A percentile compares a stretch with the other conserved stretches of the same genome.
Conservation (phyloP, 1,140 invertebrate genomes). For the Amphibalanus amphitrite region DNA sequence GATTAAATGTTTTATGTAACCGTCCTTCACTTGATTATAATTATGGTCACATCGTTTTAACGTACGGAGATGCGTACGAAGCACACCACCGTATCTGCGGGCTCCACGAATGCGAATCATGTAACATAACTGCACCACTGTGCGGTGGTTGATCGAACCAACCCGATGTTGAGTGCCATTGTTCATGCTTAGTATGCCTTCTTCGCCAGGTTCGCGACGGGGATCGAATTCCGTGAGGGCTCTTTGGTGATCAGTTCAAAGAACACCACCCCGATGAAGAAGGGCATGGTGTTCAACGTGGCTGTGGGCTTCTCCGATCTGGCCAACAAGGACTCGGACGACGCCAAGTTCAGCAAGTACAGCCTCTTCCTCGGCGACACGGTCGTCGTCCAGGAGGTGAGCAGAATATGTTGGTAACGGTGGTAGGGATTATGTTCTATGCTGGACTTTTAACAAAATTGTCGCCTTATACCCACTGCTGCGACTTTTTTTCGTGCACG, state of each 20-base stretch:
- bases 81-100: no score
- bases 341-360: slow-evolving; percentile 75
- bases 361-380: slow-evolving; percentile 95
- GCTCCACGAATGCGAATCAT: slow-evolving; percentile 11
- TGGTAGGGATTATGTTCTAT: no score
- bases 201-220: slow-evolving; percentile 62
- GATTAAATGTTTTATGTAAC: no score
- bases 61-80: no score
- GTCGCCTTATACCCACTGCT: no score
- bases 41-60: no score
- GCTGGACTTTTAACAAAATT: no score
- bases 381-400: slow-evolving; percentile 73
- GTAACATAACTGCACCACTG: slow-evolving; percentile 3
- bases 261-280: slow-evolving; percentile 57
- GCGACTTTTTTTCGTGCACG: no score
- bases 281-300: slow-evolving; percentile 94
- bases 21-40: no score
- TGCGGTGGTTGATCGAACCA: slow-evolving; percentile 10
- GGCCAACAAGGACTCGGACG: slow-evolving; percentile 47
- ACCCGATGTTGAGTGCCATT: no score
- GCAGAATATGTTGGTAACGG: no score
- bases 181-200: no score
- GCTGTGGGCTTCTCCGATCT: slow-evolving; percentile 86
- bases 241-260: slow-evolving; percentile 82
- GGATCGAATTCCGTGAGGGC: slow-evolving; percentile 94